Evolutionary conservation across 2,888 invertebrate species (phyloP).

Genomic region (Andrena haemorrhoa): DNA sequence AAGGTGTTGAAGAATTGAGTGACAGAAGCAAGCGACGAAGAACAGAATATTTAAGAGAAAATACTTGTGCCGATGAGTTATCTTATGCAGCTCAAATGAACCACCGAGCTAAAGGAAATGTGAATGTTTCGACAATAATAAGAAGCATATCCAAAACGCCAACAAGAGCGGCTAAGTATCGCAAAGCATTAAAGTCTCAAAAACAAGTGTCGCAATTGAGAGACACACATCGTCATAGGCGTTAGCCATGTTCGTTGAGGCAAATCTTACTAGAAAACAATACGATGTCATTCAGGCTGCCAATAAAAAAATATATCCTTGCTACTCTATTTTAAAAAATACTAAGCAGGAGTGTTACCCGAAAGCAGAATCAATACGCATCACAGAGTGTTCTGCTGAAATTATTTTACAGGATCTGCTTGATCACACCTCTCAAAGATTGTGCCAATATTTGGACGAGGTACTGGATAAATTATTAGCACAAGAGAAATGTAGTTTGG

Average conservation of each 20-base stretch:
- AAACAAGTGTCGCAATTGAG: neutral
- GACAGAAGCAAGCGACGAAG: neutral
- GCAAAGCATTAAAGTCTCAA: neutral
- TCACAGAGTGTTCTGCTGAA: conserved; percentile 9
- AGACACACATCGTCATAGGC: neutral
- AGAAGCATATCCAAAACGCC: conserved; percentile 2
- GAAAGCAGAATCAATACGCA: neutral
- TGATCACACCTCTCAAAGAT: conserved; percentile 14
- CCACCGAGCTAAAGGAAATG: neutral
- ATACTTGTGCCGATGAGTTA: conserved; percentile 6
- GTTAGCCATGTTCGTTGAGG: conserved; percentile 10
- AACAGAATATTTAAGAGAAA: conserved; percentile 5
- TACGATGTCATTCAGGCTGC: conserved; percentile 12
- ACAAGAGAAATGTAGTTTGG: conserved; percentile 2
- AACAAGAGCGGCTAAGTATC: neutral
- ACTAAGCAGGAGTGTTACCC: neutral
- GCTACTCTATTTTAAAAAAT: neutral
- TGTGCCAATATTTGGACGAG: conserved; percentile 7
- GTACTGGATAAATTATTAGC: neutral
- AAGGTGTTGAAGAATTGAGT: neutral
- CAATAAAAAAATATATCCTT: neutral
- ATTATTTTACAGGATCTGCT: conserved; percentile 16
- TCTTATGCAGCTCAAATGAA: conserved; percentile 1
- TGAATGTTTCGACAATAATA: neutral
- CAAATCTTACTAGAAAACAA: neutral